These are phyloP conservation scores for Hippocampus barbouri DNA, from an alignment of 2,113 vertebrate species.

Conservation along the genomic window DNA sequence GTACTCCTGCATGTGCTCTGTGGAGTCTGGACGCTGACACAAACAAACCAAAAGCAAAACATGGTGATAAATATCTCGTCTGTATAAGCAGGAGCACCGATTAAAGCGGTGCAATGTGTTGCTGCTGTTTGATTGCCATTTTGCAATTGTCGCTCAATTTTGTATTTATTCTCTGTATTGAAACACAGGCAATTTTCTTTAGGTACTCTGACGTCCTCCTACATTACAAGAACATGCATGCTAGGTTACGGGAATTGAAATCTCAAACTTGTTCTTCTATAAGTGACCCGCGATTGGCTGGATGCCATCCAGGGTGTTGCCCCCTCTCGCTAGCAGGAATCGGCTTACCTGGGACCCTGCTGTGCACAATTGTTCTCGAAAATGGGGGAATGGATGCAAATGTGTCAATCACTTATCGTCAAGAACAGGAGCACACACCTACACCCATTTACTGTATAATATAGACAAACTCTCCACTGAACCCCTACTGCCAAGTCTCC, in stretches of 20 bases:
- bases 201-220: not conserved
- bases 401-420: not conserved
- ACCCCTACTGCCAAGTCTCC: conserved; percentile 21
- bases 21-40: conserved; percentile 65
- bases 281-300: not conserved
- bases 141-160: not conserved
- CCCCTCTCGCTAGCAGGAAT: not conserved
- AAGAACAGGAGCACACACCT: conserved; percentile 1
- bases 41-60: not conserved
- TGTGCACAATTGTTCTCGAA: not conserved
- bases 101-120: not conserved
- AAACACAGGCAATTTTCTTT: too few species aligned
- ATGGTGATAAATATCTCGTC: not conserved
- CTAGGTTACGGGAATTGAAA: not conserved
- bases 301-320: not conserved
- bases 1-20: conserved; percentile 93
- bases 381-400: not conserved
- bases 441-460: conserved; percentile 10
- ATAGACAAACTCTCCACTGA: conserved; percentile 24
- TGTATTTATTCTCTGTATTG: not conserved
- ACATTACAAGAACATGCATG: not conserved
- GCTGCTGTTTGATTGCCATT: not conserved
- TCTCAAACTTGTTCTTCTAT: not conserved
- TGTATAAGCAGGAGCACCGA: not conserved
- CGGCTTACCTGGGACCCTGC: not conserved